A percentile compares a stretch with the other conserved stretches of the same genome.
These are phyloP conservation scores for Champsocephalus gunnari DNA, from an alignment of 2,797 vertebrate species.

Conservation along the genomic window DNA sequence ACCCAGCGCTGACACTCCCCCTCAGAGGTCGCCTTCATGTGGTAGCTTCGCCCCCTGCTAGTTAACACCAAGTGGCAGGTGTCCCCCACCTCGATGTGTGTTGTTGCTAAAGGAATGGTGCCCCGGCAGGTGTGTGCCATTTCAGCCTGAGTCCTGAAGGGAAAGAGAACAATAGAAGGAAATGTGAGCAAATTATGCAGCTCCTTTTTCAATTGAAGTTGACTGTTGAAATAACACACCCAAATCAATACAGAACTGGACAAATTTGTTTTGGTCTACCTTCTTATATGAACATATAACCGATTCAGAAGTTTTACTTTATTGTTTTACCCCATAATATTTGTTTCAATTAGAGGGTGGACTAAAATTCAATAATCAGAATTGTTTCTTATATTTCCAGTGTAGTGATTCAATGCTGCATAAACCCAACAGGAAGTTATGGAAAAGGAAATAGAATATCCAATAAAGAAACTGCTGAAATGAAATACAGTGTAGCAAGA, in stretches of 20 bases:
- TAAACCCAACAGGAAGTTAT: too few relatives aligned
- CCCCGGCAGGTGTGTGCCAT: slow-evolving; percentile 97
- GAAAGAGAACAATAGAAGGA: slow-evolving; percentile 7
- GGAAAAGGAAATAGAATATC: too few relatives aligned
- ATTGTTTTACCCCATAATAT: too few relatives aligned
- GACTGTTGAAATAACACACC: slow-evolving; percentile 12
- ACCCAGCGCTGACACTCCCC: slow-evolving; percentile 94
- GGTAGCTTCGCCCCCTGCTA: slow-evolving; percentile 92
- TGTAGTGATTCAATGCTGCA: too few relatives aligned
- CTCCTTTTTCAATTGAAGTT: slow-evolving; percentile 6
- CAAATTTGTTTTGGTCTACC: too few relatives aligned
- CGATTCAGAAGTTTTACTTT: too few relatives aligned
- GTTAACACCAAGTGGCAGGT: slow-evolving; percentile 92
- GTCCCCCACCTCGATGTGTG: slow-evolving; percentile 93
- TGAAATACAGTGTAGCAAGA: too few relatives aligned
- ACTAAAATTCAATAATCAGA: too few relatives aligned
- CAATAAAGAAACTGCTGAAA: too few relatives aligned
- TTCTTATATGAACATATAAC: too few relatives aligned
- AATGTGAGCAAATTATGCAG: not conserved
- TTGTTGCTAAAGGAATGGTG: slow-evolving; percentile 91
- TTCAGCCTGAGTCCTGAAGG: slow-evolving; percentile 92
- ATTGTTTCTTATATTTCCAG: too few relatives aligned
- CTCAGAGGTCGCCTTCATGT: slow-evolving; percentile 92
- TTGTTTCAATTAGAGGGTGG: too few relatives aligned
- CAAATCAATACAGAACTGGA: not conserved